phyloP scores from a whole-genome alignment of 2,888 invertebrate genomes.

The Lasioglossum morio region DNA sequence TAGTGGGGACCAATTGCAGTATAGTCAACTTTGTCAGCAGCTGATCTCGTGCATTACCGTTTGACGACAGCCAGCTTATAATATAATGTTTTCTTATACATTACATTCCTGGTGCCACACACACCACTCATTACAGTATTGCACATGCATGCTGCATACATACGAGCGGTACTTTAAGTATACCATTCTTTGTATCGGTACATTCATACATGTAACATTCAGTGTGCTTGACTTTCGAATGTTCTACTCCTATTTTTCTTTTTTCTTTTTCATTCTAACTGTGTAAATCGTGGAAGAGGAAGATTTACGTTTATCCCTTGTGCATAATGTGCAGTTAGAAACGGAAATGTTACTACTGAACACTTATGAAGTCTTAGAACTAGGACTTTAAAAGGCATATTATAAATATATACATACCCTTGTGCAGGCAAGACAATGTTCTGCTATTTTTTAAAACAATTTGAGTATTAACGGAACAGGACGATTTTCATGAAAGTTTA shows the following conservation, averaged over 20 bases:
- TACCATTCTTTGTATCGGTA: conserved; percentile 71
- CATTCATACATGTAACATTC: conserved; percentile 74
- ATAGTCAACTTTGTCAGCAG: conserved; percentile 94
- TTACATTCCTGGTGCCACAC: conserved; percentile 79
- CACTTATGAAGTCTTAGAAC: conserved; percentile 42
- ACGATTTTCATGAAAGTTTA: conserved; percentile 59
- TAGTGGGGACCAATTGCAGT: conserved; percentile 94
- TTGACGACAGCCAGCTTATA: conserved; percentile 84
- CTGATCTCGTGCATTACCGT: conserved; percentile 94
- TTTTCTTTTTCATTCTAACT: conserved; percentile 36
- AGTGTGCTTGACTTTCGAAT: conserved; percentile 69
- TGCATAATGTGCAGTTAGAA: conserved; percentile 57
- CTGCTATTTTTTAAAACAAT: conserved; percentile 60
- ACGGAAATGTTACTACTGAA: conserved; percentile 37
- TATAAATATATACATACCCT: conserved; percentile 36
- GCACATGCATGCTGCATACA: conserved; percentile 78
- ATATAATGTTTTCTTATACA: conserved; percentile 70
- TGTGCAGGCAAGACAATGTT: conserved; percentile 35
- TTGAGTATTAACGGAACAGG: conserved; percentile 57
- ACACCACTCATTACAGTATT: conserved; percentile 78
- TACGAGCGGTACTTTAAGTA: conserved; percentile 70
- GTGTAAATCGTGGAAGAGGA: conserved; percentile 21
- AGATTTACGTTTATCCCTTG: conserved; percentile 37
- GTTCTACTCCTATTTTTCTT: conserved; percentile 32
- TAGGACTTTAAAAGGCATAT: conserved; percentile 45